phyloP scores from a whole-genome alignment of 2,113 vertebrate genomes.

The Chlamydotis undulata region DNA sequence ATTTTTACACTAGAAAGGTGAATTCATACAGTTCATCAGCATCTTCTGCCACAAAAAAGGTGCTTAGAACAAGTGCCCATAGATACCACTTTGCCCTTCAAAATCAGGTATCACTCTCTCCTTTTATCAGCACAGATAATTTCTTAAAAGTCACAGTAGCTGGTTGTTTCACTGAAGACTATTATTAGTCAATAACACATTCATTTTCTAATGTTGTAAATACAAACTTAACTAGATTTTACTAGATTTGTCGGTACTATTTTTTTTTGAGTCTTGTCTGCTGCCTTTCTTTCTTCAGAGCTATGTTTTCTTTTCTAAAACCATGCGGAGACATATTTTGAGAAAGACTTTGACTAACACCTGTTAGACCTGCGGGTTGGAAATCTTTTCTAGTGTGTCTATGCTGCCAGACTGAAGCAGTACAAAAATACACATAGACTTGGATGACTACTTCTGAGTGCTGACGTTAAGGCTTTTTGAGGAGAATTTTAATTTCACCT shows the following conservation, averaged over 20 bases:
- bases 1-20: not conserved
- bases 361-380: not conserved
- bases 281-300: not conserved
- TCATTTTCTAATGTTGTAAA: not conserved
- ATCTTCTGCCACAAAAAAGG: not conserved
- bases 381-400: slow-evolving; percentile 11
- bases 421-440: not conserved
- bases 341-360: slow-evolving; percentile 1
- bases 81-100: not conserved
- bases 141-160: not conserved
- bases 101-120: not conserved
- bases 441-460: not conserved
- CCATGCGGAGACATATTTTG: not conserved
- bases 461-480: not conserved
- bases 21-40: not conserved
- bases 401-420: not conserved
- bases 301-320: not conserved
- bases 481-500: slow-evolving; percentile 23
- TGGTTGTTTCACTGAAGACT: not conserved
- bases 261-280: not conserved
- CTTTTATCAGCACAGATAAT: not conserved
- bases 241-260: not conserved
- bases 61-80: not conserved
- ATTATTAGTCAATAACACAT: not conserved
- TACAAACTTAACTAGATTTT: not conserved